Evolutionary conservation across 2,888 invertebrate species (phyloP), one percentile per base, ranked within the genome.

Genomic region (Pachydiplax longipennis): DNA sequence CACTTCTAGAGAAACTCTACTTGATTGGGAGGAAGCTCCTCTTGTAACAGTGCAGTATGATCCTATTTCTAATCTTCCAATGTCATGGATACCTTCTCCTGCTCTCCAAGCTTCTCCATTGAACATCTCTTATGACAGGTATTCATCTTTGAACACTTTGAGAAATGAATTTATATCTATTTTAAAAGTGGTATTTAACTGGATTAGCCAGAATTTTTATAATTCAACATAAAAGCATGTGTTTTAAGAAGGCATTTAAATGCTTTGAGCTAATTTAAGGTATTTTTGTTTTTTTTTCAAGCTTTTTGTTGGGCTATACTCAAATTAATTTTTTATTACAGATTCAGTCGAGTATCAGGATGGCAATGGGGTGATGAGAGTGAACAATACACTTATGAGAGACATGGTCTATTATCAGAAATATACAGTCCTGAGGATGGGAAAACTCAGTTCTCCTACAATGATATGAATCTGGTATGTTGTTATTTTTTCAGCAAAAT

Each of bases 281-380:
- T n/a, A 3, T 3, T 8, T 25, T 5, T n/a, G 25, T 90, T 15
- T 12, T 61, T n/a, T n/a, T n/a, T n/a, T n/a, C 12, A 65, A 58
- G n/a, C 37, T n/a, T 80, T 31, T 90, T 12, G 22, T 35, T 37
- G 13, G 10, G n/a, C 13, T 81, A 37, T 91, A 44, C 22, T 90
- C 81, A 80, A 8, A 31, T 81, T 48, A 80, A 31, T n/a, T 22
- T 82, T 12, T 91, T 31, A 81, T 91, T 91, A 15, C 90, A 93
- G 97, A 92, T 97, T 97, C 94, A 97, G 98, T 93, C 96, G 98
- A 92, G 96, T 99, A 61, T 97, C 97, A 92, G 97, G 97, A 48
- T 98, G 98, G 98, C 97, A 97, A 93, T 98, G 98, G 97, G 99
- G 98, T 2, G 95, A 95, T 0, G 96, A 96, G 3, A 97, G 97